Evolutionary conservation across 92 coral and sea anemone genomes (phyloP).

Genomic region (Porites lobata): DNA sequence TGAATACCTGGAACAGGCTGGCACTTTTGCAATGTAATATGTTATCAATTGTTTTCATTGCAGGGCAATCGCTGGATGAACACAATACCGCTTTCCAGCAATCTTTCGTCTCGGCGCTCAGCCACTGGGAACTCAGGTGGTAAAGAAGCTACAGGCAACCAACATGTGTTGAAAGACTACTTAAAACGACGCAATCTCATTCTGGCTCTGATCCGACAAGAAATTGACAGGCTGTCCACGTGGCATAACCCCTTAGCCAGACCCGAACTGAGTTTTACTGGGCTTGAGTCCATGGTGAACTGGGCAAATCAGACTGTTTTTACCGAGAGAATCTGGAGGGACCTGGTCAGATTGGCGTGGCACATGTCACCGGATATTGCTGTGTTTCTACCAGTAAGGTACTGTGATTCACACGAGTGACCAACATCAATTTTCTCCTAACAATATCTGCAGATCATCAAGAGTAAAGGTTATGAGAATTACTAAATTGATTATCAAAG

Average conservation of each 20-base stretch:
- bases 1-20: too few species aligned
- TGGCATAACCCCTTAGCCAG: slow-evolving; percentile 96
- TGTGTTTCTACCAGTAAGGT: slow-evolving; percentile 94
- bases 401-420: not conserved
- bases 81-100: slow-evolving; percentile 96
- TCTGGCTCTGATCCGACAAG: slow-evolving; percentile 87
- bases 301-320: slow-evolving; percentile 96
- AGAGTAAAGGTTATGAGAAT: too few species aligned
- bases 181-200: slow-evolving; percentile 92
- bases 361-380: slow-evolving; percentile 93
- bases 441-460: too few species aligned
- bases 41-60: not conserved
- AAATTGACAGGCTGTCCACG: slow-evolving; percentile 89
- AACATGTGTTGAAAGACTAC: slow-evolving; percentile 81
- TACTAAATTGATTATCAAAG: too few species aligned
- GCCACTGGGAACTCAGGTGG: slow-evolving; percentile 78
- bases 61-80: slow-evolving; percentile 98
- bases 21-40: too few species aligned
- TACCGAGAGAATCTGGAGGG: slow-evolving; percentile 95
- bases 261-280: slow-evolving; percentile 77
- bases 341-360: slow-evolving; percentile 95
- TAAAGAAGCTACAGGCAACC: slow-evolving; percentile 72
- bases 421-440: too few species aligned
- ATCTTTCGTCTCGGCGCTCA: slow-evolving; percentile 88
- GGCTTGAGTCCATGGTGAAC: slow-evolving; percentile 81